phyloP scores from a whole-genome alignment of 1,140 invertebrate genomes.

The Doryteuthis pealeii region DNA sequence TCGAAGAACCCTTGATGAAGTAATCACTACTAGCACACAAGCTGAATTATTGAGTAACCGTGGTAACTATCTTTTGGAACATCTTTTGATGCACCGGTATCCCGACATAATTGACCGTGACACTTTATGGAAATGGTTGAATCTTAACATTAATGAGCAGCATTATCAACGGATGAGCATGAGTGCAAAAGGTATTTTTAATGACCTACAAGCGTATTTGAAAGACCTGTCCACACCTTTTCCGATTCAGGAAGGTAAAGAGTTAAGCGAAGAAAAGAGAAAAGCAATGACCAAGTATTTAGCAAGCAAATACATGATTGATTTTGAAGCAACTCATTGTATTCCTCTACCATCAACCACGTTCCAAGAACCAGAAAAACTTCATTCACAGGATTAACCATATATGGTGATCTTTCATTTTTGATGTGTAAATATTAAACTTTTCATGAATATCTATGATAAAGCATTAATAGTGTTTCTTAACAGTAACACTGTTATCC shows the following conservation, averaged over 20 bases:
- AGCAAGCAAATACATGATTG: constrained; percentile 77
- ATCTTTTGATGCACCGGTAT: constrained; percentile 30
- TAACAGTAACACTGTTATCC: no score
- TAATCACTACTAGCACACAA: constrained; percentile 70
- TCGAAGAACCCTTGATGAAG: constrained; percentile 86
- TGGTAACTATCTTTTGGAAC: background rate
- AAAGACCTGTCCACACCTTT: background rate
- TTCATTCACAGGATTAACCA: background rate
- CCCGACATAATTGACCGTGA: background rate
- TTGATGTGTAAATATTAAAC: no score
- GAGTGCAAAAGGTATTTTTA: no score
- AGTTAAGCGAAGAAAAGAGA: constrained; percentile 62
- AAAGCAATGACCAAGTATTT: constrained; percentile 67
- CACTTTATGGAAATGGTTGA: background rate
- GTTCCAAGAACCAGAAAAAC: constrained; percentile 69
- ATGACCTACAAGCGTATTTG: background rate
- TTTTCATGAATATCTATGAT: no score
- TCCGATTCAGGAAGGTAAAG: constrained; percentile 19
- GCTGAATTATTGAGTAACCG: background rate
- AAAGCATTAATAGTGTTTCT: no score
- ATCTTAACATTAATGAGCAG: background rate
- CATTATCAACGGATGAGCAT: background rate
- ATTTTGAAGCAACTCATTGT: constrained; percentile 86
- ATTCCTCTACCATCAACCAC: constrained; percentile 71
- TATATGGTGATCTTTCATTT: no score